Conservation (phyloP, 2,113 vertebrate genomes). For the Brachyhypopomus gauderio region DNA sequence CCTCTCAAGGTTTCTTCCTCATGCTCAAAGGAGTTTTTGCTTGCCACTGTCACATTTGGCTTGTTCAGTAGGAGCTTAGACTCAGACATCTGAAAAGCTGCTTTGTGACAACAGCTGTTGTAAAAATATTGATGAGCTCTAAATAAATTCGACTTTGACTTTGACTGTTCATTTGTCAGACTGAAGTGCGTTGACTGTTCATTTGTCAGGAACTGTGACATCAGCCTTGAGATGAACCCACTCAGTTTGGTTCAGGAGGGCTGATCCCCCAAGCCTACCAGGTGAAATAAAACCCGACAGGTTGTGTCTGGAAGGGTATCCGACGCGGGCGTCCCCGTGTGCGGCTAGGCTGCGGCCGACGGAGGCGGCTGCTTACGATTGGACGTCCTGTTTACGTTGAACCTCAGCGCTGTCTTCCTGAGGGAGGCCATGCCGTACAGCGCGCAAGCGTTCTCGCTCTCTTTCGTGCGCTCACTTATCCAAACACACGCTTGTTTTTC, state of each 20-base stretch:
- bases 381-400: slow-evolving; percentile 54
- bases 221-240: not conserved
- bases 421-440: slow-evolving; percentile 43
- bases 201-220: slow-evolving; percentile 1
- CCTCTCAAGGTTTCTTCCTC: too few species aligned
- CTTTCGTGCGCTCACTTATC: slow-evolving; percentile 15
- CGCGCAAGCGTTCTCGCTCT: not conserved
- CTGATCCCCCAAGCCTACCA: not conserved
- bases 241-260: not conserved
- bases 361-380: slow-evolving; percentile 33
- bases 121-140: too few species aligned
- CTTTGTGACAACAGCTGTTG: too few species aligned
- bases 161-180: too few species aligned
- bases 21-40: too few species aligned
- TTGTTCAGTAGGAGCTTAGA: too few species aligned
- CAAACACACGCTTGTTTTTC: slow-evolving; percentile 9
- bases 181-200: too few species aligned
- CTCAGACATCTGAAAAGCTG: too few species aligned
- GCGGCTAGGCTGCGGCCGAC: slow-evolving; percentile 24
- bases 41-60: too few species aligned
- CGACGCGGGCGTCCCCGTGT: not conserved
- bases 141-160: too few species aligned
- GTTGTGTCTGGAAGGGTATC: not conserved
- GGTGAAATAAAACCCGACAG: slow-evolving; percentile 26
- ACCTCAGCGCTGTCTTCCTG: slow-evolving; percentile 48